A percentile compares a stretch with the other conserved stretches of the same genome.
These are phyloP conservation scores for Bergia sp. DNA, from an alignment of 92 coral and sea anemone genomes.

Conservation along the genomic window DNA sequence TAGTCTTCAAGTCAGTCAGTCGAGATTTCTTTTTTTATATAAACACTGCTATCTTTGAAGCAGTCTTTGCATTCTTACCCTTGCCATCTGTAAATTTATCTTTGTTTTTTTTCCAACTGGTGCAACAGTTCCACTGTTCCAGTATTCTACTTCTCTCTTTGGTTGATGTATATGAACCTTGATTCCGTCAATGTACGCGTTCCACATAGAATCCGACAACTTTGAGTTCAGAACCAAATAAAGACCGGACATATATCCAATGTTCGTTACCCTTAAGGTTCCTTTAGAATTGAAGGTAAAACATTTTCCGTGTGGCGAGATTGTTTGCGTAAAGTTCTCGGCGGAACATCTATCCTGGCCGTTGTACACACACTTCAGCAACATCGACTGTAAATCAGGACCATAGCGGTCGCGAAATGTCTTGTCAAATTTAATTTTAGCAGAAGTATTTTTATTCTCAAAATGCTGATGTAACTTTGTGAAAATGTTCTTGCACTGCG, in stretches of 20 bases:
- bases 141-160: background rate
- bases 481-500: background rate
- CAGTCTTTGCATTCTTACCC: background rate
- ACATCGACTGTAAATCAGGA: constrained; percentile 16
- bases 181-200: constrained; percentile 5
- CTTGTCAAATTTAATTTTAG: constrained; percentile 4
- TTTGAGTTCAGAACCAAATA: constrained; percentile 23
- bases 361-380: constrained; percentile 29
- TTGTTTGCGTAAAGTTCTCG: constrained; percentile 6
- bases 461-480: constrained; percentile 4
- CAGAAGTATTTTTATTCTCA: background rate
- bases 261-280: background rate
- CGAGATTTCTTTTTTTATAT: no score
- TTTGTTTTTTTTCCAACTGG: constrained; percentile 20
- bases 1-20: no score
- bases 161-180: constrained; percentile 34
- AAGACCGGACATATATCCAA: constrained; percentile 2
- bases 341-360: constrained; percentile 9
- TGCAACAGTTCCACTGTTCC: constrained; percentile 14
- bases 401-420: constrained; percentile 18
- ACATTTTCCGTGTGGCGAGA: constrained; percentile 22
- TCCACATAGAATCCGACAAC: constrained; percentile 31
- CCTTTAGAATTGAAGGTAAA: constrained; percentile 30
- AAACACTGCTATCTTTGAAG: background rate
- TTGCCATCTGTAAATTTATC: background rate